Conservation (phyloP, 2,888 invertebrate genomes). For the Creontiades dilutus region DNA sequence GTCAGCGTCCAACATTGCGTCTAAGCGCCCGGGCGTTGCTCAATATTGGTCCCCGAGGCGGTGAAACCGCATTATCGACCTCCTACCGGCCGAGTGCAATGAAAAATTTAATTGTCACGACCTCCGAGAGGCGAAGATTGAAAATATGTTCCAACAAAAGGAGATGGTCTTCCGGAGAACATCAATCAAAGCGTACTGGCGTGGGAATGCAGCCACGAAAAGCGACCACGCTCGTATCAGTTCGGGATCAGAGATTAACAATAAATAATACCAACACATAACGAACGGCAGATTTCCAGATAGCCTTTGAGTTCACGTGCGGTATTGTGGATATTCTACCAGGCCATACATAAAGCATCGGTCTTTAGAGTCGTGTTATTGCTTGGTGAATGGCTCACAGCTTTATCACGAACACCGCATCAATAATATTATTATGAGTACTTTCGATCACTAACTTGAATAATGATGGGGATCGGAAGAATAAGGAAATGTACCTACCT, state of each 20-base stretch:
- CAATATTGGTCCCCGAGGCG: not conserved
- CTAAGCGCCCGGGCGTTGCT: not conserved
- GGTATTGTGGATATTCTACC: not conserved
- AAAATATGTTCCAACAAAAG: constrained; percentile 38
- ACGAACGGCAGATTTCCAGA: constrained; percentile 37
- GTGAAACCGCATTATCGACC: not conserved
- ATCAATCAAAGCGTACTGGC: not conserved
- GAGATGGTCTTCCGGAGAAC: constrained; percentile 35
- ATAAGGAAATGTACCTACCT: not conserved
- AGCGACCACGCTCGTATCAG: constrained; percentile 45
- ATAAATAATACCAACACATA: constrained; percentile 47
- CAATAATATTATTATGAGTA: constrained; percentile 12
- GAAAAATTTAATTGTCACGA: constrained; percentile 39
- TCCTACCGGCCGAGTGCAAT: constrained; percentile 26
- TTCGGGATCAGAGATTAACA: constrained; percentile 49
- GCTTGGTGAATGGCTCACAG: not conserved
- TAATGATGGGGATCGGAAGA: not conserved
- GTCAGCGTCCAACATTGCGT: constrained; percentile 10
- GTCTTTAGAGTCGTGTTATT: not conserved
- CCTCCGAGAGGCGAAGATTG: constrained; percentile 14
- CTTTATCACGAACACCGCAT: not conserved
- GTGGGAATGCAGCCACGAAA: constrained; percentile 43
- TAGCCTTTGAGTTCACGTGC: constrained; percentile 19
- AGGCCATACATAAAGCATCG: not conserved
- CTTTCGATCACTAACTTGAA: not conserved